Conservation (phyloP, 2,113 vertebrate genomes). For the Toxotes jaculatrix region DNA sequence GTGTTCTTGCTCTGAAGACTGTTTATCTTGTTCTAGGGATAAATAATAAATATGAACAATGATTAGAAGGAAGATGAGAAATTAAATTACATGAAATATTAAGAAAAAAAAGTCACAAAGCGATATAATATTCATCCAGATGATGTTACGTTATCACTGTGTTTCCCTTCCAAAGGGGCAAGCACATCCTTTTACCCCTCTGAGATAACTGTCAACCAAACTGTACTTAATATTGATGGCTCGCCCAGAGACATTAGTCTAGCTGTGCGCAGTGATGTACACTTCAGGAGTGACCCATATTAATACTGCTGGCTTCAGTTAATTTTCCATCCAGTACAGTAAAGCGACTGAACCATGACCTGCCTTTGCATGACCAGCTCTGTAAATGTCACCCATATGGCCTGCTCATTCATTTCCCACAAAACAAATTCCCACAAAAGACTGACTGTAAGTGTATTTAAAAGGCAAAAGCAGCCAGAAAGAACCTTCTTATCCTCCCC, state of each 20-base stretch:
- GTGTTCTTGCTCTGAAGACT: not conserved
- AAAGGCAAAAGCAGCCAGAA: slow-evolving; percentile 81
- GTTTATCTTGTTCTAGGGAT: not conserved
- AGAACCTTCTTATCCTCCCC: slow-evolving; percentile 73
- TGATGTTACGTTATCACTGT: not conserved
- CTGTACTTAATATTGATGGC: slow-evolving; percentile 56
- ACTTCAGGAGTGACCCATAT: slow-evolving; percentile 68
- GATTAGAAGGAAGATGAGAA: not conserved
- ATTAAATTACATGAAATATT: not conserved
- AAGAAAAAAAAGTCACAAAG: not conserved
- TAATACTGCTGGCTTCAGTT: slow-evolving; percentile 74
- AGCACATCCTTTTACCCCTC: not conserved
- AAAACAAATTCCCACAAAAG: slow-evolving; percentile 82
- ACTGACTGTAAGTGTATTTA: slow-evolving; percentile 82
- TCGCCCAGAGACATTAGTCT: slow-evolving; percentile 59
- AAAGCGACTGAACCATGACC: slow-evolving; percentile 74
- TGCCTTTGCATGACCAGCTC: slow-evolving; percentile 66
- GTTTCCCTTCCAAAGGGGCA: not conserved
- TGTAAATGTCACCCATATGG: slow-evolving; percentile 79
- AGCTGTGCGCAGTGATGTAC: slow-evolving; percentile 40
- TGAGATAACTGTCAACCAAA: slow-evolving; percentile 59
- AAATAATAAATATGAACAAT: not conserved
- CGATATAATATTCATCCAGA: not conserved
- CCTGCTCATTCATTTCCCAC: slow-evolving; percentile 78
- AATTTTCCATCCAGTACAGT: slow-evolving; percentile 78